phyloP scores from a whole-genome alignment of 2,888 invertebrate genomes.

The Cheilosia impressa region DNA sequence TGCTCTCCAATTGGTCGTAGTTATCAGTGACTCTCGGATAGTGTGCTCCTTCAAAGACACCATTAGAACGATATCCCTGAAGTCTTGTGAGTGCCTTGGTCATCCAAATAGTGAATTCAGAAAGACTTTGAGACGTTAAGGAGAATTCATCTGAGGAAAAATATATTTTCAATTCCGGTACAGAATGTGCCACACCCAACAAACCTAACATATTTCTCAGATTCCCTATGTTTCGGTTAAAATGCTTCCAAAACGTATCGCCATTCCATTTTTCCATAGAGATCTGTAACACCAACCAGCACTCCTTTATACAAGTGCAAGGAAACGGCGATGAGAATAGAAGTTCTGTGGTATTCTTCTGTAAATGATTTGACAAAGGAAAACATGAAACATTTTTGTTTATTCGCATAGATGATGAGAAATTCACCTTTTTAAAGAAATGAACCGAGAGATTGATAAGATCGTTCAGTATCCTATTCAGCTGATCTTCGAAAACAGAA shows the following conservation, averaged over 20 bases:
- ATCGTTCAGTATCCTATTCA: slow-evolving; percentile 78
- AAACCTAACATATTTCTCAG: slow-evolving; percentile 77
- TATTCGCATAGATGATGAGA: neutral
- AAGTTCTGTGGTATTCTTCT: slow-evolving; percentile 83
- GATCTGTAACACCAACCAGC: slow-evolving; percentile 85
- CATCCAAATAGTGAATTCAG: slow-evolving; percentile 84
- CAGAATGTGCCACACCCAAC: neutral
- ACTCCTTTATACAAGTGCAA: slow-evolving; percentile 86
- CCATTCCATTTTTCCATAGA: slow-evolving; percentile 81
- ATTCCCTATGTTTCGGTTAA: slow-evolving; percentile 81
- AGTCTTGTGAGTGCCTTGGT: slow-evolving; percentile 83
- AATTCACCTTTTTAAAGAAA: slow-evolving; percentile 77
- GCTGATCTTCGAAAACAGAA: slow-evolving; percentile 72
- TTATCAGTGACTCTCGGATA: slow-evolving; percentile 79
- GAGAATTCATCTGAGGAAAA: slow-evolving; percentile 74
- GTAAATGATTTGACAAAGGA: slow-evolving; percentile 44
- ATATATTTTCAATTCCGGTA: neutral
- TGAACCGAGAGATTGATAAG: slow-evolving; percentile 78
- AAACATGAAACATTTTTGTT: neutral
- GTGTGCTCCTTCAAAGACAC: slow-evolving; percentile 79
- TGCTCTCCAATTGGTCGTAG: slow-evolving; percentile 83
- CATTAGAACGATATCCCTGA: slow-evolving; percentile 82
- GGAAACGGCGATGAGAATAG: slow-evolving; percentile 84
- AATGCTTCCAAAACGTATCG: slow-evolving; percentile 84
- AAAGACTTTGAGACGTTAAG: slow-evolving; percentile 76